A percentile compares a stretch with the other conserved stretches of the same genome.
phyloP scores from a whole-genome alignment of 2,113 vertebrate genomes.

The Corvus cornix region DNA sequence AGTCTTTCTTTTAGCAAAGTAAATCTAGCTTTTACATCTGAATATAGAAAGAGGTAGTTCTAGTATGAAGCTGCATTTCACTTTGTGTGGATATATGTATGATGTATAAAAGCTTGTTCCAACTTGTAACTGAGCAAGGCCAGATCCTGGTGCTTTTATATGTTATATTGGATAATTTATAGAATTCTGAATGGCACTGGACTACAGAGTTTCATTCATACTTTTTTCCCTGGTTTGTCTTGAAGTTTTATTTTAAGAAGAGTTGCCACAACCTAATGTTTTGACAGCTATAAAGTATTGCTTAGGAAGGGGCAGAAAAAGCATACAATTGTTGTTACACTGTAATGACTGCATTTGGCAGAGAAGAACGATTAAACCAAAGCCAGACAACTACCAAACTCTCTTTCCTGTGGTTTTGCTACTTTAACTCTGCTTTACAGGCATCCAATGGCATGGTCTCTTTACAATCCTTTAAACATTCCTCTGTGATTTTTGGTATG shows the following conservation, averaged over 20 bases:
- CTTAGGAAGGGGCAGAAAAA: conserved; percentile 57
- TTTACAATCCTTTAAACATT: conserved; percentile 19
- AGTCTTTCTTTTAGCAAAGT: not conserved
- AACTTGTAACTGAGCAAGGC: not conserved
- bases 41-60: not conserved
- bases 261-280: not conserved
- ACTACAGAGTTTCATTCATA: not conserved
- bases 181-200: not conserved
- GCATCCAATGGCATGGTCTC: not conserved
- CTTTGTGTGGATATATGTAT: not conserved
- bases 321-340: not conserved
- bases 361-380: not conserved
- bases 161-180: not conserved
- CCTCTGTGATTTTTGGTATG: conserved; percentile 73
- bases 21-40: not conserved
- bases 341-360: conserved; percentile 22
- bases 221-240: not conserved
- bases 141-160: not conserved
- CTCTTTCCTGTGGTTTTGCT: conserved; percentile 48
- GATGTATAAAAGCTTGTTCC: not conserved
- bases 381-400: conserved; percentile 21
- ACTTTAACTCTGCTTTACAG: conserved; percentile 14
- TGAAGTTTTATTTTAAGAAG: conserved; percentile 23
- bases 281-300: conserved; percentile 66
- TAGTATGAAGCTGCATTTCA: not conserved